Evolutionary conservation across 2,113 vertebrate species (phyloP), one percentile per base, ranked within the genome.

Genomic region (Jaculus jaculus): DNA sequence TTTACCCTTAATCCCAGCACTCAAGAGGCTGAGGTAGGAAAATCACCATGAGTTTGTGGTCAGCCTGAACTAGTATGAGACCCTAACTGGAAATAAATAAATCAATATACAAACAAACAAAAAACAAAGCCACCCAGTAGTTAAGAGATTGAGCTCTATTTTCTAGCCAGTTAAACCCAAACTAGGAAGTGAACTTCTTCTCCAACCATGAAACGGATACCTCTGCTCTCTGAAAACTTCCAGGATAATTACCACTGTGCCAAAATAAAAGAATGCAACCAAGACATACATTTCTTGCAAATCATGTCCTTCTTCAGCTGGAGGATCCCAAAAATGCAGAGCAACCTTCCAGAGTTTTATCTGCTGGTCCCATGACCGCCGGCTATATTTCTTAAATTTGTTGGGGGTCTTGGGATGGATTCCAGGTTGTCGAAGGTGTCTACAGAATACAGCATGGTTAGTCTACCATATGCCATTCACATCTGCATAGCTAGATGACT

Each of bases 291-390:
- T 97, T 84, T 98, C 97, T 84, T 99, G 97, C 8, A 98, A 96
- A 61, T 98, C 98, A 90, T 97, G 97, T 75, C 97, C 97, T 73
- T 97, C 98, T 72, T 98, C 98, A 51, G 97, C 87, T 0, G 98
- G 99, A 42, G 99, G 99, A 91, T 99, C 99, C 99, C 99, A 99
- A 1, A 98, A 98, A 42, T 99, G 99, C 82, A 99, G 93, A 0
- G 99, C 99, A 90, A 99, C 99, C 93, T 98, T 99, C 99, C 99
- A 99, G 26, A 99, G 98, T 74, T 98, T 99, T 90, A 99, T 99
- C 87, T 99, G 99, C 96, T 99, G 99, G 97, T 99, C 99, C 99
- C 99, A 99, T 0, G 99, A 99, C 60, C 99, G 98, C 0, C 99
- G 99, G 95, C 99, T 99, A 81, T 99, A 99, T 95, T 99, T 99